Conservation (phyloP, 2,113 vertebrate genomes). For the Willisornis vidua region DNA sequence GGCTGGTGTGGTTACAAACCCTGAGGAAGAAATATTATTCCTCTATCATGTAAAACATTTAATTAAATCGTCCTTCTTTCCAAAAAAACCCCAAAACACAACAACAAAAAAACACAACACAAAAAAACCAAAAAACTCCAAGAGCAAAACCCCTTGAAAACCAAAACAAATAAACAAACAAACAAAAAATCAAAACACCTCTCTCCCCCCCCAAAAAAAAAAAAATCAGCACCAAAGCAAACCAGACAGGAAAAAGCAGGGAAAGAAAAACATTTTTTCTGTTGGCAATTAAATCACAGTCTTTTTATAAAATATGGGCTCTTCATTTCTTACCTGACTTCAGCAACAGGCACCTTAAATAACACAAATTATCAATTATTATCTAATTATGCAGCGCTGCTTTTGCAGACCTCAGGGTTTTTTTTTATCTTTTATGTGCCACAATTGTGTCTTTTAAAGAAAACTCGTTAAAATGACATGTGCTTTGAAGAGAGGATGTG, state of each 20-base stretch:
- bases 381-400: neutral
- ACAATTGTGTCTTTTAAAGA: neutral
- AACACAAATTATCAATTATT: neutral
- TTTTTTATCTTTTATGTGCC: fast-evolving
- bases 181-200: neutral
- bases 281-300: neutral
- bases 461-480: neutral
- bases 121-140: too few relatives aligned
- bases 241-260: neutral
- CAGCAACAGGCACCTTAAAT: neutral
- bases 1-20: neutral
- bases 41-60: neutral
- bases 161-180: neutral
- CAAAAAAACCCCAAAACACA: neutral
- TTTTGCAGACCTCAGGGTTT: neutral
- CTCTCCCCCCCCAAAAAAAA: too few relatives aligned
- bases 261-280: neutral
- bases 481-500: neutral
- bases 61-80: neutral
- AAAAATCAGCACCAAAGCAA: neutral
- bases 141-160: neutral
- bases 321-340: neutral
- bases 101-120: too few relatives aligned
- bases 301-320: neutral
- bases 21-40: fast-evolving